Conservation (phyloP, 2,888 invertebrate genomes). For the Plusia festucae region DNA sequence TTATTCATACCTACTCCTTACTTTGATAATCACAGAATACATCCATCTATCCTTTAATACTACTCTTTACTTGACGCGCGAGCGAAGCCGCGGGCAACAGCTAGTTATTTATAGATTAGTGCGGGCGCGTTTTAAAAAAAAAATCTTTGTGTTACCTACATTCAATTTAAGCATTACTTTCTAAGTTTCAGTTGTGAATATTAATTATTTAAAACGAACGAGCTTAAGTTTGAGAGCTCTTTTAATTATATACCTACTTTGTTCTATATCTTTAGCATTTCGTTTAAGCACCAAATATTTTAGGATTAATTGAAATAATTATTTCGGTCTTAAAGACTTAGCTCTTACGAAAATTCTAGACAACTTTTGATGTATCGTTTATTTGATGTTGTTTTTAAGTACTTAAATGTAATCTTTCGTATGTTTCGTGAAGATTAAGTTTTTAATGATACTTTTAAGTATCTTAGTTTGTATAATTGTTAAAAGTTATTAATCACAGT, state of each 20-base stretch:
- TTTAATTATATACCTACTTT: no score
- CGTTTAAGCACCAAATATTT: constrained; percentile 21
- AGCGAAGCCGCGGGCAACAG: no score
- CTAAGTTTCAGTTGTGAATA: constrained; percentile 1
- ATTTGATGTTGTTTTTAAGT: background rate
- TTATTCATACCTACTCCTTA: no score
- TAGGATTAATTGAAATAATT: constrained; percentile 39
- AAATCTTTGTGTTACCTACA: background rate
- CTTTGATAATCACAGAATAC: no score
- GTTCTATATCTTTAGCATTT: constrained; percentile 38
- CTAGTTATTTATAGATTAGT: no score
- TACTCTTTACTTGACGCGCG: no score
- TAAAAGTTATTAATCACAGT: no score
- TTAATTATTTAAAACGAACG: constrained; percentile 20
- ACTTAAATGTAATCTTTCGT: background rate
- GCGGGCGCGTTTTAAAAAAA: no score
- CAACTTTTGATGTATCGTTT: constrained; percentile 5
- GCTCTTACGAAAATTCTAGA: constrained; percentile 11
- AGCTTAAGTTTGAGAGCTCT: constrained; percentile 9
- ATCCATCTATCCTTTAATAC: no score
- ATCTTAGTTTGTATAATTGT: no score
- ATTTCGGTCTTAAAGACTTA: constrained; percentile 35
- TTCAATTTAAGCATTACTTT: background rate
- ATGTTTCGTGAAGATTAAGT: background rate
- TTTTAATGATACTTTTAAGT: no score